Evolutionary conservation across 2,797 vertebrate genomes (phyloP).

Genomic region (Diceros bicornis): DNA sequence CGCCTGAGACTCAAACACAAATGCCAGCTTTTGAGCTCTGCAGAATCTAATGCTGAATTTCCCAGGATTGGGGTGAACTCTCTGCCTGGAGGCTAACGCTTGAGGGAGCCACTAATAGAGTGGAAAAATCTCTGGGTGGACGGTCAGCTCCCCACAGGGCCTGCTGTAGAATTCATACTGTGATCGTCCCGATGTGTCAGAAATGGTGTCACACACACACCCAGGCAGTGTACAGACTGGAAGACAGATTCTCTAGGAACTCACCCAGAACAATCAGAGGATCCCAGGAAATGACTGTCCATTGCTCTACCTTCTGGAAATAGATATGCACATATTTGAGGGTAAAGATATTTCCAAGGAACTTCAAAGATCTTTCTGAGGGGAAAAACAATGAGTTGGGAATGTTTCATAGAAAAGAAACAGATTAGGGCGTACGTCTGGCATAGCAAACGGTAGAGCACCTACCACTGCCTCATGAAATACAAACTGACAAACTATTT

Average conservation of each 20-base stretch:
- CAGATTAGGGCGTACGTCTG: background rate
- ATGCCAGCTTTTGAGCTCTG: background rate
- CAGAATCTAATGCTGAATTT: background rate
- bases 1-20: background rate
- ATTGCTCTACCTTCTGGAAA: background rate
- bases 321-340: background rate
- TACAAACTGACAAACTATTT: background rate
- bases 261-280: background rate
- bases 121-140: background rate
- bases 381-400: background rate
- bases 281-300: background rate
- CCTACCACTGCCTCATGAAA: background rate
- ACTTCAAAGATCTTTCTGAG: background rate
- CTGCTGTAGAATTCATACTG: background rate
- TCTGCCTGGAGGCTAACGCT: background rate
- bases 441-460: background rate
- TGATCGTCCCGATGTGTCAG: background rate
- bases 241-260: background rate
- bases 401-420: background rate
- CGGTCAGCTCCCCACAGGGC: background rate
- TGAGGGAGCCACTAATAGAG: background rate
- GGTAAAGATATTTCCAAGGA: background rate
- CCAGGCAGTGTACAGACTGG: background rate
- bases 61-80: background rate
- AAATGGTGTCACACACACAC: background rate